Evolutionary conservation across 2,797 vertebrate genomes (phyloP), one percentile per base, ranked within the genome.

Genomic region (Gadopsis marmoratus): DNA sequence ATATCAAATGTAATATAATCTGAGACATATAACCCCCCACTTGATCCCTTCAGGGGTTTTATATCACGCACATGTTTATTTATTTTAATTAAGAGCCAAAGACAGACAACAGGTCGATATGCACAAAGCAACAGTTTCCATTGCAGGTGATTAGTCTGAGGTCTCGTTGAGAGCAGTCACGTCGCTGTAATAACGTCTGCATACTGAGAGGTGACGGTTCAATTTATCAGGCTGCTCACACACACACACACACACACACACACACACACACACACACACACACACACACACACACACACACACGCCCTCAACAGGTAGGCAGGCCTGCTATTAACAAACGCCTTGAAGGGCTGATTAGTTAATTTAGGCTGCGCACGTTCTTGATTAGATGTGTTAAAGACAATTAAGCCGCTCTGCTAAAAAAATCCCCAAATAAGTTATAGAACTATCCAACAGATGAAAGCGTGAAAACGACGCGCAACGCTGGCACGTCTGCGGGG

Each of bases 161-260:
- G 87, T 78, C 87, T 91, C 50, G 74, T 64, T 78, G 82, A 87
- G 85, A 75, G 87, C 87, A 79, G 88, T 83, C 91, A 92, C 92
- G 92, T 93, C 90, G 86, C 90, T 78, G 92, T 84, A 91, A 92
- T 92, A 92, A 87, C 86, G 93, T 93, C 92, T 93, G 93, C 92
- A 94, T 92, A 92, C 92, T 90, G 90, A 93, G 91, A 92, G 90
- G 89, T 91, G 93, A 90, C 90, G 90, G 68, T 90, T 83, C 85
- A 87, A 89, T 93, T 91, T 72, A 88, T 92, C 93, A 93, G 70
- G 75, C 89, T 51, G 2, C 86, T 29, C 87, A 63, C 81, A 63
- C 66, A 35, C 88, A 11, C 78, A n/a, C 58, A 1, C 75, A 12
- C 74, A 0, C 64, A 4, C 51, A 29, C 58, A 6, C 55, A 0